phyloP scores from a whole-genome alignment of 2,113 vertebrate species.

The Acrocephalus arundinaceus region DNA sequence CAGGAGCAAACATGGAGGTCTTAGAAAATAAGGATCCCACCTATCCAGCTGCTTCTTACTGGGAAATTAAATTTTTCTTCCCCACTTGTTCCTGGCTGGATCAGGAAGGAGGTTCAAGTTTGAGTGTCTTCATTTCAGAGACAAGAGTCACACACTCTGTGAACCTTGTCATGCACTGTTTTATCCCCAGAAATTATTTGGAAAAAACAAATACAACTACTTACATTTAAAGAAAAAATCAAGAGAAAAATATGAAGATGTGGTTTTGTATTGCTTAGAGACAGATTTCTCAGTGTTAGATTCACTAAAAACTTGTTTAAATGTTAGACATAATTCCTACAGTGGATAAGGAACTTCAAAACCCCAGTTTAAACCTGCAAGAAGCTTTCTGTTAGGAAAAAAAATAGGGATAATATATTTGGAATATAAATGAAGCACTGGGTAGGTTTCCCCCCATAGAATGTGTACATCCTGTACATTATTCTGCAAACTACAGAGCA shows the following conservation, averaged over 20 bases:
- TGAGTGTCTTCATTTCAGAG: background rate
- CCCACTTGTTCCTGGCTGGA: background rate
- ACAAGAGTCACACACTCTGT: rapidly evolving
- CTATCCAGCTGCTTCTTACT: background rate
- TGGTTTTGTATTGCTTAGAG: background rate
- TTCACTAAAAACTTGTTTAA: background rate
- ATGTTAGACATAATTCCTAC: background rate
- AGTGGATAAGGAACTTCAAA: background rate
- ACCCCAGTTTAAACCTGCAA: background rate
- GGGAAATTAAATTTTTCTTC: background rate
- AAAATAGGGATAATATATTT: background rate
- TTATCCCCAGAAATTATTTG: background rate
- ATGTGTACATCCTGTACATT: background rate
- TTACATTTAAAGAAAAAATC: background rate
- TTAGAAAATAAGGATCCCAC: rapidly evolving
- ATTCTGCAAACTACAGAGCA: background rate
- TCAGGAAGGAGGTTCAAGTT: background rate
- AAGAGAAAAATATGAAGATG: background rate
- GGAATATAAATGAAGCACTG: background rate
- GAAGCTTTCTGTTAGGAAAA: background rate
- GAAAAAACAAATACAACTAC: background rate
- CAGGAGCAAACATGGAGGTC: background rate
- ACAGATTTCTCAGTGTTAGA: background rate
- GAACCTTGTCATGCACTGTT: background rate
- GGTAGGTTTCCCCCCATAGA: background rate